phyloP scores from a whole-genome alignment of 2,888 invertebrate species.

The Mellilla xanthometata region DNA sequence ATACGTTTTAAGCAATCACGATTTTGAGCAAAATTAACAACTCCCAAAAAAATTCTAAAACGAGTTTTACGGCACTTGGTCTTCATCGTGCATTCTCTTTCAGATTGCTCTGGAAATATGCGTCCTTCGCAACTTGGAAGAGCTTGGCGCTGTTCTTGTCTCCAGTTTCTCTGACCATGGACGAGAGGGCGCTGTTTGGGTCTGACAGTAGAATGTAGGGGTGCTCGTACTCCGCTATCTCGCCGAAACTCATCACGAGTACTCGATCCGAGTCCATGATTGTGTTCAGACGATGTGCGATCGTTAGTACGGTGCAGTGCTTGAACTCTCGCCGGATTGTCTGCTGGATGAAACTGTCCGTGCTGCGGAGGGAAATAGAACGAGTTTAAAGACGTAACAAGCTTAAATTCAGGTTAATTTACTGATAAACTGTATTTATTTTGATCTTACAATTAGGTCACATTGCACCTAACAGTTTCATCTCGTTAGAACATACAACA shows the following conservation, averaged over 20 bases:
- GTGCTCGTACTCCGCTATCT: conserved; percentile 85
- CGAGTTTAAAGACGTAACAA: not conserved
- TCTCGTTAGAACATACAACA: too few relatives aligned
- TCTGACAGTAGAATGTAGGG: conserved; percentile 82
- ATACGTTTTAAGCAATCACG: too few relatives aligned
- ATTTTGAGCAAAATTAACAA: too few relatives aligned
- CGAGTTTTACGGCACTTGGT: too few relatives aligned
- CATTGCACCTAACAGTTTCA: too few relatives aligned
- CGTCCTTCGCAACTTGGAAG: conserved; percentile 70
- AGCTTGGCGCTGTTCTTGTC: conserved; percentile 77
- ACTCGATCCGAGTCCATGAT: conserved; percentile 95
- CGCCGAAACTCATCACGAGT: conserved; percentile 84
- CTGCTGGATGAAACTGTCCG: conserved; percentile 91
- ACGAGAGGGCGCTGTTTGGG: conserved; percentile 76
- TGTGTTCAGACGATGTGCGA: conserved; percentile 96
- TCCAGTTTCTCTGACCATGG: conserved; percentile 84
- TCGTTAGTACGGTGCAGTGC: conserved; percentile 93
- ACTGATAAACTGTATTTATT: too few relatives aligned
- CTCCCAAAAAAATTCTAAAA: too few relatives aligned
- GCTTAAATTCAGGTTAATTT: too few relatives aligned
- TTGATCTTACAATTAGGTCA: too few relatives aligned
- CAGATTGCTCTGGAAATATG: conserved; percentile 60
- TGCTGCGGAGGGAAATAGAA: conserved; percentile 59
- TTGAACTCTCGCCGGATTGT: conserved; percentile 91
- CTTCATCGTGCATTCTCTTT: conserved; percentile 57